Conservation (phyloP, 2,888 invertebrate species). For the Drosophila nigricruria region DNA sequence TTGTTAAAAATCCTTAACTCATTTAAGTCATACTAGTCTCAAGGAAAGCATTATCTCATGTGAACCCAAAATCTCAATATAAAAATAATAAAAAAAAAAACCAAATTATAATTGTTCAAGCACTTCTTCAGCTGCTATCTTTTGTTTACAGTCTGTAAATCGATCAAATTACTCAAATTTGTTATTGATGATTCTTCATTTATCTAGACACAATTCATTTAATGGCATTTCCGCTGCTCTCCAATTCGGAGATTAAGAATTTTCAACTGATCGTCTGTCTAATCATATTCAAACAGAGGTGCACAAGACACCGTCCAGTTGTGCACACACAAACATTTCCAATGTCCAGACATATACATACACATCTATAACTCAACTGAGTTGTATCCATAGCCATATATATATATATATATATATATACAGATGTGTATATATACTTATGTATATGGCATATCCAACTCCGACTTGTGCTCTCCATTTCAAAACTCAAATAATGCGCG, state of each 20-base stretch:
- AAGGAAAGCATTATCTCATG: neutral
- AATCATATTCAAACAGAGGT: slow-evolving; percentile 48
- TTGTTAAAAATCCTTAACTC: no score
- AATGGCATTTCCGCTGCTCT: slow-evolving; percentile 4
- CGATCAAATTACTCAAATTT: slow-evolving; percentile 1
- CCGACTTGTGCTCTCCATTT: slow-evolving; percentile 76
- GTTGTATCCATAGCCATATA: slow-evolving; percentile 3
- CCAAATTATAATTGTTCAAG: neutral
- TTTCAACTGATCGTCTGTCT: slow-evolving; percentile 45
- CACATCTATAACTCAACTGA: neutral
- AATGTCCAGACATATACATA: slow-evolving; percentile 16
- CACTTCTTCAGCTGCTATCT: neutral
- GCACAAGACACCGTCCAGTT: slow-evolving; percentile 46
- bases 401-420: neutral
- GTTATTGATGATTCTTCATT: slow-evolving; percentile 7
- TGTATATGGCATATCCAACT: slow-evolving; percentile 37
- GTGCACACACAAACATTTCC: slow-evolving; percentile 41
- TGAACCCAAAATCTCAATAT: neutral
- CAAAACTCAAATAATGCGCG: slow-evolving; percentile 79
- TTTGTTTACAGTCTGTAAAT: neutral
- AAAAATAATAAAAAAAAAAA: neutral
- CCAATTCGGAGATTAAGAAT: slow-evolving; percentile 19
- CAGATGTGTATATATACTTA: slow-evolving; percentile 14
- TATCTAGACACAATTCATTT: neutral
- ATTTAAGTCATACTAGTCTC: neutral